phyloP scores from a whole-genome alignment of 2,113 vertebrate species.

The Pampusana beccarii region DNA sequence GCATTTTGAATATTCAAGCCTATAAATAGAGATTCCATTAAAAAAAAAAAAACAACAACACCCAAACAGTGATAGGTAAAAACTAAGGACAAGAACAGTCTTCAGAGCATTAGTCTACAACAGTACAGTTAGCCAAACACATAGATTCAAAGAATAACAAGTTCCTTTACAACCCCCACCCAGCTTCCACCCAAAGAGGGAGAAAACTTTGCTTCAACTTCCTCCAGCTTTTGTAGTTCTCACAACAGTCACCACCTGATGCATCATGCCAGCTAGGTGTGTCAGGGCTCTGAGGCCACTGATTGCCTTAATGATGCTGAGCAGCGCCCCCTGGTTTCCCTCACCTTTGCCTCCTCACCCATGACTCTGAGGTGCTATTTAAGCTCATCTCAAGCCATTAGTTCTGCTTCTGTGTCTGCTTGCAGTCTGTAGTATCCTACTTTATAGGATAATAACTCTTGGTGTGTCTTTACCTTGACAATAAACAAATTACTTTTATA shows the following conservation, averaged over 20 bases:
- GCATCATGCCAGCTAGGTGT: too few relatives aligned
- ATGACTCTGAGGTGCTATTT: not conserved
- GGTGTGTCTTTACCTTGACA: not conserved
- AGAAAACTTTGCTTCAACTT: fast-evolving
- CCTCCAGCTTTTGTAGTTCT: not conserved
- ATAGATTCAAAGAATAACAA: fast-evolving
- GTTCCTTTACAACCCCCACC: too few relatives aligned
- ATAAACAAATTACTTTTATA: not conserved
- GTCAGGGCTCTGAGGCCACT: not conserved
- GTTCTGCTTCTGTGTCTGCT: not conserved
- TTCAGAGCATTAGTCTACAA: not conserved
- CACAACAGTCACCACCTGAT: not conserved
- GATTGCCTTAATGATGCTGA: too few relatives aligned
- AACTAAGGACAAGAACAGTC: not conserved
- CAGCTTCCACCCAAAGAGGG: fast-evolving
- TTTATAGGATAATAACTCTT: fast-evolving
- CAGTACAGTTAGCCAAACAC: fast-evolving
- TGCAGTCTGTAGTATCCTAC: fast-evolving
- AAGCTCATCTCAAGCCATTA: not conserved
- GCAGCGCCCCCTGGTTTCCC: not conserved
- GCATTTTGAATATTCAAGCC: not conserved
- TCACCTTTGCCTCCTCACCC: not conserved
- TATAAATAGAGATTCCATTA: not conserved
- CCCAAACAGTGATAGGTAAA: fast-evolving
- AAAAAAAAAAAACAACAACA: too few relatives aligned